phyloP scores from a whole-genome alignment of 2,113 vertebrate genomes.

The Paramormyrops kingsleyae region DNA sequence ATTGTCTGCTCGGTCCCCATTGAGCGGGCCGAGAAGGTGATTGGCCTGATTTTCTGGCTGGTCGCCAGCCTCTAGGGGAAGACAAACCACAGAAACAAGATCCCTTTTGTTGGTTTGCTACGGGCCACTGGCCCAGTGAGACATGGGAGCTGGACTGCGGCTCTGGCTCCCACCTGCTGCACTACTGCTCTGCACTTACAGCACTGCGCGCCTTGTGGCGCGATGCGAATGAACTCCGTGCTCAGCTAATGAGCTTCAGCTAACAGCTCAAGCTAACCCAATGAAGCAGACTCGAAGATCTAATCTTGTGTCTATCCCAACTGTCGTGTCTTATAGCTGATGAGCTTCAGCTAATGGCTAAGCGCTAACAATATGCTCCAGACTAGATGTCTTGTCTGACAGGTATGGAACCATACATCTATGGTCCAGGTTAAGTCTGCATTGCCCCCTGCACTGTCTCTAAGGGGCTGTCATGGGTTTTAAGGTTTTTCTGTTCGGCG shows the following conservation, averaged over 20 bases:
- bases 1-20: not conserved
- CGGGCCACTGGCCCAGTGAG: not conserved
- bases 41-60: not conserved
- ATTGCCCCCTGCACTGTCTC: not conserved
- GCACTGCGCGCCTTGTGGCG: not conserved
- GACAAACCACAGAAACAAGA: not conserved
- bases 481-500: not conserved
- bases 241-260: not conserved
- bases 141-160: not conserved
- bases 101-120: slow-evolving; percentile 4
- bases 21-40: not conserved
- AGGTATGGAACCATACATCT: not conserved
- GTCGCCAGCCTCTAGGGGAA: not conserved
- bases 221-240: not conserved
- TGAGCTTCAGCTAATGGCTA: not conserved
- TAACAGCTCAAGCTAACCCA: not conserved
- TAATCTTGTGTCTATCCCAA: not conserved
- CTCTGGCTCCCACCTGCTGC: not conserved
- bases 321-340: not conserved
- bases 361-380: not conserved
- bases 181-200: not conserved
- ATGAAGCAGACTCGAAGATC: not conserved
- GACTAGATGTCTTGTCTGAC: not conserved
- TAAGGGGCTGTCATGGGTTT: not conserved
- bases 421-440: not conserved